Evolutionary conservation across 2,113 vertebrate genomes (phyloP).

Genomic region (Cyanoramphus novaezelandiae): DNA sequence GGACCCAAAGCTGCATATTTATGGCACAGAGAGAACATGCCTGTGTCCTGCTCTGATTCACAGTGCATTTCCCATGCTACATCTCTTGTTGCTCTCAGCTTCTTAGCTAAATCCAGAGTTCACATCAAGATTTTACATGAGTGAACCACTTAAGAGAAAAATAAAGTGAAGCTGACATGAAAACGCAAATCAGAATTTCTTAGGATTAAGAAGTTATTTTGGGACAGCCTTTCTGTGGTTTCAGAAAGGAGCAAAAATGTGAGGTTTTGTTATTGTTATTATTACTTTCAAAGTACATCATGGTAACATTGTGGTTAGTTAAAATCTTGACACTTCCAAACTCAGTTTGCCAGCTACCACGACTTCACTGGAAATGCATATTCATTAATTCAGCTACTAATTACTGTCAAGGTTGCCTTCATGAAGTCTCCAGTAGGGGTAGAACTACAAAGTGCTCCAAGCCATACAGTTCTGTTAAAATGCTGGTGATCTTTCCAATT

Average conservation of each 20-base stretch:
- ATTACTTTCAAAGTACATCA: background rate
- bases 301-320: background rate
- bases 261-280: background rate
- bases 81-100: background rate
- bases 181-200: background rate
- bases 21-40: background rate
- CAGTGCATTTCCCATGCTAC: background rate
- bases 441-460: background rate
- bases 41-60: background rate
- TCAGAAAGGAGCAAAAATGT: background rate
- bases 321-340: background rate
- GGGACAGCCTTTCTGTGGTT: background rate
- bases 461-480: background rate
- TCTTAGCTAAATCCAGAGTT: background rate
- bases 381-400: background rate
- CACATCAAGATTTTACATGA: background rate
- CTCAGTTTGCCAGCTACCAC: background rate
- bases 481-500: fast-evolving
- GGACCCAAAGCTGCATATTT: background rate
- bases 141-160: background rate
- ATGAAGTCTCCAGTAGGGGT: background rate
- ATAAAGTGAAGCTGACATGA: background rate
- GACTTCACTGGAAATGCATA: background rate
- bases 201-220: background rate
- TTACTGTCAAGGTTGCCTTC: background rate